These are phyloP conservation scores for Gymnoscopelus microlampas DNA, from an alignment of 2,797 vertebrate species.

Conservation along the genomic window DNA sequence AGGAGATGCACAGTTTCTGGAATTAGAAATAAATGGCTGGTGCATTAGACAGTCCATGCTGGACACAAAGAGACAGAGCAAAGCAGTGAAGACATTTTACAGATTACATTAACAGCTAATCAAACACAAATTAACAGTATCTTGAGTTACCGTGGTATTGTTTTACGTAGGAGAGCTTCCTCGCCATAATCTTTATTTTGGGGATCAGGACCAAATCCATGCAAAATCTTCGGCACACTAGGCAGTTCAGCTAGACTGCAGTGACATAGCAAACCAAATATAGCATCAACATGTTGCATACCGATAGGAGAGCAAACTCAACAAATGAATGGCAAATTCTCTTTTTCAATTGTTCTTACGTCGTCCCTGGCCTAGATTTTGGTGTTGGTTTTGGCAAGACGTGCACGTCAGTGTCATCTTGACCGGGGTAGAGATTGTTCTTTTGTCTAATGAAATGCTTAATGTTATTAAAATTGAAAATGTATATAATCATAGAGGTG, in stretches of 20 bases:
- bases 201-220: slow-evolving; percentile 1
- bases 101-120: not conserved
- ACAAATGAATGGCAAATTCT: no score
- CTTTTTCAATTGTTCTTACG: no score
- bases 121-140: slow-evolving; percentile 5
- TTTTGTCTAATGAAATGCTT: not conserved
- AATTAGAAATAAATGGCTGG: slow-evolving; percentile 6
- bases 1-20: not conserved
- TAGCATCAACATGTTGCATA: no score
- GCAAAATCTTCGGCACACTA: not conserved
- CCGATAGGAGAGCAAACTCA: no score
- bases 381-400: not conserved
- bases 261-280: not conserved
- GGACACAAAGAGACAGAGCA: not conserved
- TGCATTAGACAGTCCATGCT: not conserved
- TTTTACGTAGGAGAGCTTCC: not conserved
- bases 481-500: not conserved
- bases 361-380: no score
- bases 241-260: not conserved
- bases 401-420: not conserved
- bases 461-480: not conserved
- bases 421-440: not conserved
- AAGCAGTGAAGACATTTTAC: not conserved
- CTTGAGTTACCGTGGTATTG: not conserved
- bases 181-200: not conserved